These are phyloP conservation scores for Pelobates cultripes DNA, from an alignment of 2,797 vertebrate species.

Conservation along the genomic window DNA sequence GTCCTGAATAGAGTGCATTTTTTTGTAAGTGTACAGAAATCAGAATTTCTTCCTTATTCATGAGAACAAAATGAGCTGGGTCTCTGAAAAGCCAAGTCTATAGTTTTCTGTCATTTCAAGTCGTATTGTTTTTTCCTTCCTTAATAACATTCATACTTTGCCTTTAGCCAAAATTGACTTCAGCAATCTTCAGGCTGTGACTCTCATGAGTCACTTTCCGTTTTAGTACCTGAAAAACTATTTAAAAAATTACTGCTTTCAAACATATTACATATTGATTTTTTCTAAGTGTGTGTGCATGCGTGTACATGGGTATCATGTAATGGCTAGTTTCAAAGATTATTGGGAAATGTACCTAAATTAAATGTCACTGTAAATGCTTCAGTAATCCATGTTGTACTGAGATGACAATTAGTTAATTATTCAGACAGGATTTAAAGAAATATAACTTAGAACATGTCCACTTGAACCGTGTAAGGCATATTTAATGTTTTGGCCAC, in stretches of 20 bases:
- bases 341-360: conserved; percentile 18
- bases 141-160: conserved; percentile 24
- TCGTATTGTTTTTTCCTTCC: not conserved
- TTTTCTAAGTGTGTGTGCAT: not conserved
- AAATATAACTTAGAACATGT: no score
- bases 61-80: not conserved
- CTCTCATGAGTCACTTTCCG: conserved; percentile 23
- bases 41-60: conserved; percentile 9
- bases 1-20: conserved; percentile 10
- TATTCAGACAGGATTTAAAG: not conserved
- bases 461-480: no score
- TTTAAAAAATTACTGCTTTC: conserved; percentile 26
- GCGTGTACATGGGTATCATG: conserved; percentile 16
- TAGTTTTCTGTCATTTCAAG: not conserved
- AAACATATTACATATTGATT: conserved; percentile 43
- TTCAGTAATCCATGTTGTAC: not conserved
- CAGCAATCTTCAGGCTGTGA: conserved; percentile 22
- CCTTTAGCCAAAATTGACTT: conserved; percentile 26
- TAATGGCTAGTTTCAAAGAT: conserved; percentile 16
- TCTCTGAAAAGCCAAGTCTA: not conserved
- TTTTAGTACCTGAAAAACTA: conserved; percentile 25
- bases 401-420: not conserved
- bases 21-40: conserved; percentile 13
- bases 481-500: no score
- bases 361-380: not conserved